These are phyloP conservation scores for Hippoglossus hippoglossus DNA, from an alignment of 2,797 vertebrate species.

Conservation along the genomic window DNA sequence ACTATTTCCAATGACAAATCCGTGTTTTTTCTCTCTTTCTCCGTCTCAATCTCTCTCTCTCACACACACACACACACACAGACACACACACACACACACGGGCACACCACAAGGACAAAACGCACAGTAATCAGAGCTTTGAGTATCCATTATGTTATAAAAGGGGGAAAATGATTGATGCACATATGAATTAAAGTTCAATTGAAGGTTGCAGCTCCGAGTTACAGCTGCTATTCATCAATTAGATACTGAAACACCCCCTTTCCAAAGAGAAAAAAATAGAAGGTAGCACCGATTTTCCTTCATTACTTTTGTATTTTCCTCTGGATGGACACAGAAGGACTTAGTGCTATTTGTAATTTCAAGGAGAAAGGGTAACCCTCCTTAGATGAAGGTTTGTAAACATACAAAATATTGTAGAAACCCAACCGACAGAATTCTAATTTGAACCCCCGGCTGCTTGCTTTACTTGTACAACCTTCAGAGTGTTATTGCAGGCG, in stretches of 20 bases:
- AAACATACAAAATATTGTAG: slow-evolving; percentile 2
- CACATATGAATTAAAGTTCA: slow-evolving; percentile 82
- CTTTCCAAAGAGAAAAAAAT: slow-evolving; percentile 40
- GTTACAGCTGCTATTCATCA: slow-evolving; percentile 82
- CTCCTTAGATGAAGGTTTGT: slow-evolving; percentile 1
- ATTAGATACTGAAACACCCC: slow-evolving; percentile 77
- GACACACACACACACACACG: slow-evolving; percentile 3
- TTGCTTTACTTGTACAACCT: slow-evolving; percentile 2
- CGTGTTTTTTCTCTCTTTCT: background rate
- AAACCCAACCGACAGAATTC: background rate
- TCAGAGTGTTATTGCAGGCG: background rate
- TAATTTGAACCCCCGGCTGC: background rate
- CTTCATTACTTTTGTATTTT: slow-evolving; percentile 35
- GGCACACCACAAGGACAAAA: slow-evolving; percentile 74
- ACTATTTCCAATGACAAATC: slow-evolving; percentile 38
- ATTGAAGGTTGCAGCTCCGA: slow-evolving; percentile 78
- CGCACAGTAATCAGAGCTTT: slow-evolving; percentile 59
- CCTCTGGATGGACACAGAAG: slow-evolving; percentile 9
- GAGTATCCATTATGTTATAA: slow-evolving; percentile 75
- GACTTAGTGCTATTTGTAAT: slow-evolving; percentile 38
- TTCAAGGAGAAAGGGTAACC: slow-evolving; percentile 19
- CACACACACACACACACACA: background rate
- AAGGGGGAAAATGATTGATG: slow-evolving; percentile 81
- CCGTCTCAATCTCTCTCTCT: background rate
- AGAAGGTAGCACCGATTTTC: slow-evolving; percentile 28